Conservation (phyloP, 1,140 invertebrate species). For the Diachasma alloeum region DNA sequence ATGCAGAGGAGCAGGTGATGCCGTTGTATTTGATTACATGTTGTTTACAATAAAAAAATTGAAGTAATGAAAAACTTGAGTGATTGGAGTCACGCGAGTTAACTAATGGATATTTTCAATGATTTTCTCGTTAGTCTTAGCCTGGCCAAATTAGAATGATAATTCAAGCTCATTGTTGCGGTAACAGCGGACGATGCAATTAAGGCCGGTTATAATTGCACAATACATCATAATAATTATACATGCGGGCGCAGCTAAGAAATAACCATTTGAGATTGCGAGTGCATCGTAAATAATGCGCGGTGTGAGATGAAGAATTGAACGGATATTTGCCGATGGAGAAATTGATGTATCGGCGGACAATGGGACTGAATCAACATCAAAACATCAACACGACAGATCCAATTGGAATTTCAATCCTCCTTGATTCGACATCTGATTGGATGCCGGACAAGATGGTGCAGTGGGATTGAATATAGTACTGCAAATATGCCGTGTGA, state of each 20-base stretch:
- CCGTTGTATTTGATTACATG: neutral
- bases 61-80: neutral
- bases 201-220: constrained; percentile 9
- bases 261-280: neutral
- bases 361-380: too few species aligned
- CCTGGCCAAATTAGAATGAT: constrained; percentile 11
- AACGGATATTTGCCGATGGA: neutral
- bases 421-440: constrained; percentile 18
- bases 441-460: constrained; percentile 1
- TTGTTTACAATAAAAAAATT: neutral
- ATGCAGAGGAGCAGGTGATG: neutral
- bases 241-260: neutral
- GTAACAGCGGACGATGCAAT: constrained; percentile 8
- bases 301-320: neutral
- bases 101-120: constrained; percentile 15
- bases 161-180: constrained; percentile 14
- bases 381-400: too few species aligned
- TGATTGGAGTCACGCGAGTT: constrained; percentile 12
- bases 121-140: constrained; percentile 17
- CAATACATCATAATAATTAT: constrained; percentile 6
- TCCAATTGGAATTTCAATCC: neutral
- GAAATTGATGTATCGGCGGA: too few species aligned
- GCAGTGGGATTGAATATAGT: constrained; percentile 14
- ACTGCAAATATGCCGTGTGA: constrained; percentile 37
- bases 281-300: neutral